Percentiles rank a stretch among this genome's conserved stretches.
Conservation (phyloP, 1,140 invertebrate genomes). For the Drosophila serrata region DNA sequence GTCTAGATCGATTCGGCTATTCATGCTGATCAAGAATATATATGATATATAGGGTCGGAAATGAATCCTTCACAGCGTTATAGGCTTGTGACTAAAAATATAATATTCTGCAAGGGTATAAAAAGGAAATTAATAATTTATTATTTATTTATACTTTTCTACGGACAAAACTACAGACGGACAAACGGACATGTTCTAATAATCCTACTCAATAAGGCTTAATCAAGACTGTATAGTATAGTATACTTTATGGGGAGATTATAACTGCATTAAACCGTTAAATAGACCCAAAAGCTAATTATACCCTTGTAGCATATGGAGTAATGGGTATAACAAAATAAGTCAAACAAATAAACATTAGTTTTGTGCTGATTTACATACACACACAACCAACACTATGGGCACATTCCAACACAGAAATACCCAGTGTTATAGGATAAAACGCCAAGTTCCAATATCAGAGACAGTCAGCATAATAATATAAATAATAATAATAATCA, state of each 20-base stretch:
- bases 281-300: neutral
- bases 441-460: constrained; percentile 21
- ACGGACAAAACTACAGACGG: too few species aligned
- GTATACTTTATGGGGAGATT: neutral
- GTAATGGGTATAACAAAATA: neutral
- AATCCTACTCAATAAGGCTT: neutral
- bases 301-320: neutral
- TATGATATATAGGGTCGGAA: too few species aligned
- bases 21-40: too few species aligned
- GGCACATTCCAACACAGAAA: constrained; percentile 24
- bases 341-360: neutral
- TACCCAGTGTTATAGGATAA: neutral
- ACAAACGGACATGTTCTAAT: too few species aligned
- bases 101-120: too few species aligned
- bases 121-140: too few species aligned
- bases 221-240: neutral
- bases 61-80: too few species aligned
- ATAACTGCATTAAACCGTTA: neutral
- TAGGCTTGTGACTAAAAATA: too few species aligned
- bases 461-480: constrained; percentile 23
- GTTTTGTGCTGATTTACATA: constrained; percentile 13
- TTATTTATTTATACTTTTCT: too few species aligned
- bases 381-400: neutral
- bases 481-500: constrained; percentile 37
- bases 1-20: too few species aligned